Evolutionary conservation across 2,113 vertebrate species (phyloP).

Genomic region (Parus major): DNA sequence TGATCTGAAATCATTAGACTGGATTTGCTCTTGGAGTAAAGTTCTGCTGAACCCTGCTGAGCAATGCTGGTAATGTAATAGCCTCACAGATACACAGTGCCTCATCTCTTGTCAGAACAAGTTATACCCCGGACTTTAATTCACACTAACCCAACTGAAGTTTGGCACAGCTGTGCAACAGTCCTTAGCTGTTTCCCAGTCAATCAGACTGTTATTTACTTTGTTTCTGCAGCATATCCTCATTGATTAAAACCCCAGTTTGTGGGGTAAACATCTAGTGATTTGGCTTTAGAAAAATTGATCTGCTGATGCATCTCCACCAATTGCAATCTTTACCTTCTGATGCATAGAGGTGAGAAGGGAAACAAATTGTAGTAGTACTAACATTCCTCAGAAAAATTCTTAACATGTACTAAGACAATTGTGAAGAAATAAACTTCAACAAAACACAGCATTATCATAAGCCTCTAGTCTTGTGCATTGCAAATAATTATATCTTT

Average conservation of each 20-base stretch:
- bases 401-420: neutral
- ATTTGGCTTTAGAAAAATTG: neutral
- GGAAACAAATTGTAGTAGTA: neutral
- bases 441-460: neutral
- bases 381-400: neutral
- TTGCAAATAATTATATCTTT: neutral
- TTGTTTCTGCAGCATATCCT: neutral
- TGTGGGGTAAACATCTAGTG: neutral
- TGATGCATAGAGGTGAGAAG: accelerated
- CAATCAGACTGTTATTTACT: neutral
- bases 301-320: neutral
- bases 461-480: neutral
- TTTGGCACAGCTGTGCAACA: neutral
- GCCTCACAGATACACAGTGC: neutral
- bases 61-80: neutral
- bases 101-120: neutral
- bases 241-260: neutral
- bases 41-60: neutral
- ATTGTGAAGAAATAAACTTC: neutral
- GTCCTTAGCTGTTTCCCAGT: neutral
- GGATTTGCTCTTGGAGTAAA: neutral
- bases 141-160: neutral
- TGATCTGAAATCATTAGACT: neutral
- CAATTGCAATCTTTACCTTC: neutral
- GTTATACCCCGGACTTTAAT: neutral